These are phyloP conservation scores for Euthynnus affinis DNA, from an alignment of 2,797 vertebrate genomes.

Conservation along the genomic window DNA sequence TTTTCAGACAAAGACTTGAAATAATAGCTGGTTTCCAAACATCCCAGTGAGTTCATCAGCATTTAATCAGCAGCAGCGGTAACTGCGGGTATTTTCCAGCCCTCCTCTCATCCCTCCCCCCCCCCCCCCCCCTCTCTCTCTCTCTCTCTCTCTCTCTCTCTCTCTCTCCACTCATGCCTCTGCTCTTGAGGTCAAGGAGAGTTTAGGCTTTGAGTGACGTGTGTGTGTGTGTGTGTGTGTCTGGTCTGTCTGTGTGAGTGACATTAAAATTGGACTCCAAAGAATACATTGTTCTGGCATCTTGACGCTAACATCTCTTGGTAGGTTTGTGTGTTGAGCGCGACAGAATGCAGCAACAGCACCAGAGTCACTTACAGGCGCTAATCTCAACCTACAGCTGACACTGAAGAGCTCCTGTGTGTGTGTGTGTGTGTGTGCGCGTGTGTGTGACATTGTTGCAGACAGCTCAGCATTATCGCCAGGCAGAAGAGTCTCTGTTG, in stretches of 20 bases:
- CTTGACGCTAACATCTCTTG: not conserved
- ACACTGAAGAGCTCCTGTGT: conserved; percentile 9
- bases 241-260: not conserved
- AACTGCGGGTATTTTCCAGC: too few relatives aligned
- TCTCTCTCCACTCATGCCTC: not conserved
- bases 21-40: not conserved
- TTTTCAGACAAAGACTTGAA: too few relatives aligned
- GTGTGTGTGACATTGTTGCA: conserved; percentile 4
- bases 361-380: not conserved
- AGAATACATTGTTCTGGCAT: conserved; percentile 18
- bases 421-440: not conserved
- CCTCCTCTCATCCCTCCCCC: not conserved
- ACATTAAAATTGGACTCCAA: not conserved
- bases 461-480: conserved; percentile 52
- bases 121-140: too few relatives aligned
- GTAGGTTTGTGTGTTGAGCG: conserved; percentile 14
- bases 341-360: not conserved
- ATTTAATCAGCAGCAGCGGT: not conserved
- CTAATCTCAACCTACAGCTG: conserved; percentile 35
- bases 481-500: conserved; percentile 41
- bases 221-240: conserved; percentile 11
- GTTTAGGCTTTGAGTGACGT: conserved; percentile 4
- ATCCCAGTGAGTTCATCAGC: not conserved
- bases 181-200: conserved; percentile 45
- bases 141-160: too few relatives aligned